Conservation (phyloP, 2,888 invertebrate genomes). For the Plagodis pulveraria region DNA sequence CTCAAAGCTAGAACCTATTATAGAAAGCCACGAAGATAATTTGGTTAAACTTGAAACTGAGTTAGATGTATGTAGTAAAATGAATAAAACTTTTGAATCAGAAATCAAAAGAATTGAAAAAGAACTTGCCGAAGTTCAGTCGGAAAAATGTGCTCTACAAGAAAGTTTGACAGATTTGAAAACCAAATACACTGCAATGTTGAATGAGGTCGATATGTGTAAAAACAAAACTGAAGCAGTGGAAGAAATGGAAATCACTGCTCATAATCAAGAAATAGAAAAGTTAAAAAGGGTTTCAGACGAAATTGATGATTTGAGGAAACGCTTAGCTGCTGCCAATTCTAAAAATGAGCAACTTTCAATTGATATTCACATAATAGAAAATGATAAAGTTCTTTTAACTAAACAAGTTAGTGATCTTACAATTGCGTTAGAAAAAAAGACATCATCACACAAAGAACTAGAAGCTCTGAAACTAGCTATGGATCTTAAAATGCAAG, state of each 20-base stretch:
- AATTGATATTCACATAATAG: conserved; percentile 80
- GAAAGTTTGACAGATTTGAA: conserved; percentile 81
- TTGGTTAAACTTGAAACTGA: conserved; percentile 87
- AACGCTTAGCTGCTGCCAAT: conserved; percentile 61
- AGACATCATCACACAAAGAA: conserved; percentile 52
- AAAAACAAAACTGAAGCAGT: conserved; percentile 76
- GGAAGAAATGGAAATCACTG: conserved; percentile 74
- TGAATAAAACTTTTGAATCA: conserved; percentile 85
- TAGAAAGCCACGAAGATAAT: conserved; percentile 90
- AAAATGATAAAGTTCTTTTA: conserved; percentile 79
- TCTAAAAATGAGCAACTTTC: conserved; percentile 78
- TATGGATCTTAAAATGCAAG: conserved; percentile 63
- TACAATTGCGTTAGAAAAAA: conserved; percentile 59
- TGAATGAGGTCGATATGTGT: conserved; percentile 70
- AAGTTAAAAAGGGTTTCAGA: conserved; percentile 58
- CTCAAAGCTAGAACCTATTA: conserved; percentile 89
- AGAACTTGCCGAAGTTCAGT: conserved; percentile 75
- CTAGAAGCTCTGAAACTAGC: conserved; percentile 54
- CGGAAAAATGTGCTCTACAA: conserved; percentile 75
- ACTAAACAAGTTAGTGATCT: conserved; percentile 75
- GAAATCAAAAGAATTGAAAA: conserved; percentile 85
- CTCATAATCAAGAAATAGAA: conserved; percentile 56
- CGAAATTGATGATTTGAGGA: conserved; percentile 74
- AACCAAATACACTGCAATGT: conserved; percentile 81
- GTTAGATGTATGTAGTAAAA: conserved; percentile 85